Evolutionary conservation across 2,113 vertebrate genomes (phyloP), one percentile per base, ranked within the genome.

Genomic region (Hippolais icterina): DNA sequence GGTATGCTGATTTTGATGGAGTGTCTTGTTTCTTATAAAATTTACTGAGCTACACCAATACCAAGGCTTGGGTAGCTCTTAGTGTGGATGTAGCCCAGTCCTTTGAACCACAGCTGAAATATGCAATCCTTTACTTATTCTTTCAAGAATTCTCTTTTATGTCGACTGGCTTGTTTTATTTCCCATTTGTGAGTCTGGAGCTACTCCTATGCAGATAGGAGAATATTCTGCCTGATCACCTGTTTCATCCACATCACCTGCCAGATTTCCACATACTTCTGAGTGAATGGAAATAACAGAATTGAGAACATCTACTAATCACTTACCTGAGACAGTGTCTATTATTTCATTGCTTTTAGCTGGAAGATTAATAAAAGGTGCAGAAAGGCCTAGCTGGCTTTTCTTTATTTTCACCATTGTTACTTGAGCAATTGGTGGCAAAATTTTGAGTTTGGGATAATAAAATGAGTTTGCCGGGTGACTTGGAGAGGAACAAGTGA

Each of bases 391-490:
- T 89, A 98, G 97, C 37, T 98, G 97, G 90, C 96, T 98, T 94
- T 98, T 99, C 96, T 97, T 99, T 53, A 99, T 74, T 96, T 98
- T 99, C n/a, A 98, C 98, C 83, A 99, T 94, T 19, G 83, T 98
- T 37, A 99, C 98, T 89, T 98, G 99, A 96, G 99, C 99, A 2
- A 99, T 99, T 46, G 99, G 98, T 23, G 99, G 99, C 54, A 99
- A 98, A 83, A 98, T 98, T 97, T 99, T 99, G 92, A 99, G 97
- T 94, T 99, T 98, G 7, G 99, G 99, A 93, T 99, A 99, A 95
- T 97, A 99, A 97, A 99, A 99, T 22, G 99, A 99, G 91, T 99
- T 99, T 69, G 99, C 99, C 3, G 99, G 99, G 88, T 99, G 99
- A 70, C 98, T 99, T 15, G 99, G 99, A 46, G 98, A 98, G 18